A percentile compares a stretch with the other conserved stretches of the same genome.
phyloP scores from a whole-genome alignment of 2,888 invertebrate genomes.

The Allolobophora icterica region DNA sequence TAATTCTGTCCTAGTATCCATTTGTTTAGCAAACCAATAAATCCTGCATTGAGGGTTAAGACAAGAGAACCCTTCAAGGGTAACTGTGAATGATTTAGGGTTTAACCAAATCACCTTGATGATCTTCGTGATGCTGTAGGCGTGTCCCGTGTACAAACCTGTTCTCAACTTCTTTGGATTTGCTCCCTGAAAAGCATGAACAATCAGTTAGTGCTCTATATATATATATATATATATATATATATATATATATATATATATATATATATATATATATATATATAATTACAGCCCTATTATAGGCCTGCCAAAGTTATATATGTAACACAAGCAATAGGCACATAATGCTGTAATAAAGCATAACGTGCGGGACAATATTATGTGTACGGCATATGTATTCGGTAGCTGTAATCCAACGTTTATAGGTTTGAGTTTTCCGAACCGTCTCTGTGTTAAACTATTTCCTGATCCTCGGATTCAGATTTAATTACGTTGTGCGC shows the following conservation, averaged over 20 bases:
- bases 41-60: neutral
- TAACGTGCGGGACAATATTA: neutral
- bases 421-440: neutral
- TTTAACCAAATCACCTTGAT: constrained; percentile 70
- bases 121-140: constrained; percentile 62
- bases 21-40: neutral
- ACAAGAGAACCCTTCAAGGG: neutral
- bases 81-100: neutral
- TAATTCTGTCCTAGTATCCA: neutral
- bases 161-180: constrained; percentile 76
- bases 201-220: neutral
- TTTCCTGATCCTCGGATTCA: neutral
- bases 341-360: neutral
- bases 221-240: too few species aligned
- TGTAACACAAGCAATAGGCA: neutral
- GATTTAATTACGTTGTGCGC: neutral
- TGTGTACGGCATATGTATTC: neutral
- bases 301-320: neutral
- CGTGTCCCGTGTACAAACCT: constrained; percentile 63
- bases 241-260: too few species aligned
- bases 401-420: neutral
- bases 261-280: too few species aligned
- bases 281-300: neutral
- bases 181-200: neutral
- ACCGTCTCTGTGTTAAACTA: neutral